Base-by-base conservation (phyloP, 53 echinoderm and acorn worm species). In the Echinometra lucunter region DNA sequence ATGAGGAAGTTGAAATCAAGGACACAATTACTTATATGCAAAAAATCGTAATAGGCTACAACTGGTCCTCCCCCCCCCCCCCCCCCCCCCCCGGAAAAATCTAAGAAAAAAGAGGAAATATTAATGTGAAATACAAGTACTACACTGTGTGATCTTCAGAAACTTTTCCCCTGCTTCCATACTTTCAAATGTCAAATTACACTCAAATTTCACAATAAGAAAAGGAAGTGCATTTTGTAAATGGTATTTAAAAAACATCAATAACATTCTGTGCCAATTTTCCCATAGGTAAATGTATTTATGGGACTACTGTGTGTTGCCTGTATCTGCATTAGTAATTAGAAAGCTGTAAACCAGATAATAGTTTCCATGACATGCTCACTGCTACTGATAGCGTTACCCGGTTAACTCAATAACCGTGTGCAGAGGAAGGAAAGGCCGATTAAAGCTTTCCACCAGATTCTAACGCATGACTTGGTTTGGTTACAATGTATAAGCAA, bases 341-440 rank as follows among this genome's bases (percentile, higher is more conserved):
- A 78, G 78, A 38, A 78, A 78, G 38, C 42, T 42, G 42, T 78
- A 42, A 78, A 78, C 78, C 38, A 78, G 38, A 78, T 78, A 42
- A 19, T 38, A 42, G 78, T 78, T 78, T 35, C 78, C 78, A 38
- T 78, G 78, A 78, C 78, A 72, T 72, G 72, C 72, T 72, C 72
- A 72, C 28, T 72, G 72, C 72, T 35, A 34, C 35, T 9, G 35
- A n/a, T n/a, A n/a, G n/a, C n/a, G n/a, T n/a, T n/a, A n/a, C n/a
- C n/a, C n/a, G 34, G 18, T 66, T n/a, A 66, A 69, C 69, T 69
- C 69, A 69, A 18, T 69, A 34, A 69, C 69, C 69, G 13, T 69
- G 69, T 12, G 34, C 69, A 34, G 34, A 69, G 69, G 69, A 69
- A 78, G 78, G 78, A 78, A 78, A 78, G 13, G 32, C 32, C 28